Percentiles rank a stretch among this genome's conserved stretches.
Evolutionary conservation across 2,888 invertebrate genomes (phyloP).

Genomic region (Drosophila affinis): DNA sequence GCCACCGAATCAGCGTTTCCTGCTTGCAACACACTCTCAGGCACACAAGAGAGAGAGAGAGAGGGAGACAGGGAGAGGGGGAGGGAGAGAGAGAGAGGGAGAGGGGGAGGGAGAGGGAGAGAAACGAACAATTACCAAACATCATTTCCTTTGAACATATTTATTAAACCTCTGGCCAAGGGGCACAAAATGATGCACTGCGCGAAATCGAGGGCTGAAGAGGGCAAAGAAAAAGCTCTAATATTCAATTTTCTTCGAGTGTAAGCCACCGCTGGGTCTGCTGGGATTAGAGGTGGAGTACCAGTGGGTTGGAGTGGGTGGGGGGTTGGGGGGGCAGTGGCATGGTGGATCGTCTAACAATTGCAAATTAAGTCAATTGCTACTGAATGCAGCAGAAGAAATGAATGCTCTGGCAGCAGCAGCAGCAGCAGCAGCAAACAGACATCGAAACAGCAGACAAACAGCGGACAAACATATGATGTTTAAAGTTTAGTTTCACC

Average conservation of each 20-base stretch:
- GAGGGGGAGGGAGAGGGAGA: conserved; percentile 24
- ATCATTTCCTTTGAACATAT: conserved; percentile 82
- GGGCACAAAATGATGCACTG: conserved; percentile 51
- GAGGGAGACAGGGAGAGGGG: not conserved
- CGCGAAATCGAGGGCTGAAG: not conserved
- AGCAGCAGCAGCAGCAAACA: not conserved
- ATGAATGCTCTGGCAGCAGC: conserved; percentile 42
- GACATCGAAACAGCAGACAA: not conserved
- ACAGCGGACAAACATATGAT: conserved; percentile 53
- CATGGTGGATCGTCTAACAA: conserved; percentile 49
- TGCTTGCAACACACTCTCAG: conserved; percentile 33
- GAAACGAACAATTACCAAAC: conserved; percentile 81
- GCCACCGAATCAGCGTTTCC: conserved; percentile 28
- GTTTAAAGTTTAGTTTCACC: conserved; percentile 57
- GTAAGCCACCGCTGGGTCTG: not conserved
- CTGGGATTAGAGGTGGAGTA: not conserved
- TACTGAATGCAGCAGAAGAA: conserved; percentile 57
- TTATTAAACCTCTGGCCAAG: conserved; percentile 81
- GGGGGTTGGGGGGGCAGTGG: not conserved
- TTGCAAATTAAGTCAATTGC: conserved; percentile 74
- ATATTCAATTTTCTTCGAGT: not conserved
- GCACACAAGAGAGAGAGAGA: conserved; percentile 13
- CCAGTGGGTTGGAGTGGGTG: not conserved
- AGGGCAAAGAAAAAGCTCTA: no score
- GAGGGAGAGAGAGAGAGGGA: conserved; percentile 2